Base-by-base conservation (phyloP, 2,888 invertebrate species). In the Ormyrus labotus region DNA sequence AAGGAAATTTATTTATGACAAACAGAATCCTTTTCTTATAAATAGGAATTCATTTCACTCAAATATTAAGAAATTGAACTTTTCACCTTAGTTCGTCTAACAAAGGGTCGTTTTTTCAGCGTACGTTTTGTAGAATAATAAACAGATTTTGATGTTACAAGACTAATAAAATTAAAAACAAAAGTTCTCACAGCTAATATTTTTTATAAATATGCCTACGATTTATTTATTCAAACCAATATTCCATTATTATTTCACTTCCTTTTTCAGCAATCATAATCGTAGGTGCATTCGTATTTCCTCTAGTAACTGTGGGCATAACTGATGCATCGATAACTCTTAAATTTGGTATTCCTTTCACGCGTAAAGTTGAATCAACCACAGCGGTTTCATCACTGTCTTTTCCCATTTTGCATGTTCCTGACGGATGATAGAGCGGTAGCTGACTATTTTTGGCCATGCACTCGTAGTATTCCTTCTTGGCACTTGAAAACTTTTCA, bases 321-420 rank as follows among this genome's bases (percentile, higher is more conserved):
- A 95, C 91, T 82, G 94, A 94, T 63, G 93, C 93, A 86, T 95
- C 95, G 6, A 92, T 93, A 5, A 95, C 94, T 81, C 95, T 89
- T 55, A 95, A 88, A 64, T 92, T 92, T 48, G 90, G 89, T 8
- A 94, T 89, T 0, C 94, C 94, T 82, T 83, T 78, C 2, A 85
- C 85, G 84, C 90, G 90, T 4, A 95, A 88, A 84, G 93, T 91
- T 0, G 93, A 91, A 87, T 95, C 93, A 0, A 95, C 95, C 0
- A 95, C 93, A 0, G 94, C 93, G 0, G 91, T 91, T 0, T 92
- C 89, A 86, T 95, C 95, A 0, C 89, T 86, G 0, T 85, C 65
- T 0, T 93, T 93, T 0, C 94, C 95, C 94, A 95, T 95, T 88
- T 93, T 94, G 84, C 94, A 94, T 0, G 95, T 95, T 2, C 94